A percentile compares a stretch with the other conserved stretches of the same genome.
Evolutionary conservation across 2,113 vertebrate genomes (phyloP).

Genomic region (Nothocercus nigrocapillus): DNA sequence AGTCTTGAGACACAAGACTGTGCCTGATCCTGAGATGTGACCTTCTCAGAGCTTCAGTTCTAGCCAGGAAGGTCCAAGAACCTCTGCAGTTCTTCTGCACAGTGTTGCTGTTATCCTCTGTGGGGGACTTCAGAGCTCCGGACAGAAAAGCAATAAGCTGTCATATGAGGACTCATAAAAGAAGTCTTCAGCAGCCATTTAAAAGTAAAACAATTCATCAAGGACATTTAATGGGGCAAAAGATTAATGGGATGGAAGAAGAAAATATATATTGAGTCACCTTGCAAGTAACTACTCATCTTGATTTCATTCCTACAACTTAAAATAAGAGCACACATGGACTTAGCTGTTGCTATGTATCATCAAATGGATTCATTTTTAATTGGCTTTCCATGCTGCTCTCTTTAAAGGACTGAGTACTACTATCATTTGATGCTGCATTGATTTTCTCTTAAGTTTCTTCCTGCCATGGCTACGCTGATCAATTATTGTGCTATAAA

Average conservation of each 20-base stretch:
- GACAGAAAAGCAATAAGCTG: neutral
- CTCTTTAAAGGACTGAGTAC: constrained; percentile 20
- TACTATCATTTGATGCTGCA: constrained; percentile 61
- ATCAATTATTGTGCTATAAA: constrained; percentile 74
- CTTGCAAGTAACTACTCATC: neutral
- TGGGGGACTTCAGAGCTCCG: neutral
- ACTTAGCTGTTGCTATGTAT: neutral
- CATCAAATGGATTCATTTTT: constrained; percentile 46
- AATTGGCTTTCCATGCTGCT: constrained; percentile 54
- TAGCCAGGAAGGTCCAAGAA: neutral
- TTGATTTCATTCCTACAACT: neutral
- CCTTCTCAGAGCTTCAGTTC: neutral
- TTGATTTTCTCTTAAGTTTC: constrained; percentile 71
- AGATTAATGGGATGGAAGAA: neutral
- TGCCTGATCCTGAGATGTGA: neutral
- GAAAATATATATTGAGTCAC: neutral
- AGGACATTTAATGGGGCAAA: neutral
- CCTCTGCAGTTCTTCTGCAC: neutral
- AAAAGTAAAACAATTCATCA: neutral
- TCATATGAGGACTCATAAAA: neutral
- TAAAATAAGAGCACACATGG: neutral
- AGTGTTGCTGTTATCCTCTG: neutral
- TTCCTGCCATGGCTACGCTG: constrained; percentile 49
- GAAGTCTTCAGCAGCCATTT: neutral
- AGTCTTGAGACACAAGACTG: neutral